These are phyloP conservation scores for Drosophila diplacantha DNA, from an alignment of 2,888 invertebrate genomes.

Conservation along the genomic window DNA sequence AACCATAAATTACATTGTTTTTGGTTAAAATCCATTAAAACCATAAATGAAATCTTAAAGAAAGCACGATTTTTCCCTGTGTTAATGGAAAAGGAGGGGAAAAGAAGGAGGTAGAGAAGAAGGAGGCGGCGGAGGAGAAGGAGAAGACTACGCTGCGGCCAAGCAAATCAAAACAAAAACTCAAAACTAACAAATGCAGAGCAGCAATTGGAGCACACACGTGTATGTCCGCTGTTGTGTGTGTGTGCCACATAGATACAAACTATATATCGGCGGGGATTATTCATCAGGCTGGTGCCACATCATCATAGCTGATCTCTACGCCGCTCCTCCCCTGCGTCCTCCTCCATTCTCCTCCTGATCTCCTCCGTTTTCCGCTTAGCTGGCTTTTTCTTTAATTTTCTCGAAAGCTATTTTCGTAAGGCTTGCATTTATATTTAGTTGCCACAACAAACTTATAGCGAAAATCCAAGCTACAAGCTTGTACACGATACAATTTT, in stretches of 20 bases:
- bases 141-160: constrained; percentile 39
- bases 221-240: constrained; percentile 12
- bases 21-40: neutral
- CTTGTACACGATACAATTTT: constrained; percentile 32
- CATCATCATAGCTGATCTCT: constrained; percentile 52
- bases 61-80: constrained; percentile 5
- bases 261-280: constrained; percentile 52
- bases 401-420: constrained; percentile 60
- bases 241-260: constrained; percentile 25
- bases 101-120: constrained; percentile 1
- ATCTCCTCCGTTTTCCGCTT: constrained; percentile 28
- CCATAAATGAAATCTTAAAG: neutral
- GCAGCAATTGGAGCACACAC: constrained; percentile 54
- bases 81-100: neutral
- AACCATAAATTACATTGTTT: neutral
- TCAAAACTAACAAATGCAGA: constrained; percentile 61
- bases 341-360: constrained; percentile 4
- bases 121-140: constrained; percentile 2
- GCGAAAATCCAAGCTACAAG: constrained; percentile 59
- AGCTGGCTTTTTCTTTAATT: constrained; percentile 41
- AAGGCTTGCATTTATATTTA: constrained; percentile 70
- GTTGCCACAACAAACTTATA: constrained; percentile 55
- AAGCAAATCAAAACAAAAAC: constrained; percentile 69
- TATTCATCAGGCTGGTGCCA: constrained; percentile 60
- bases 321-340: constrained; percentile 20